Base-by-base conservation (phyloP, 1,140 invertebrate species). In the Nasonia longicornis region DNA sequence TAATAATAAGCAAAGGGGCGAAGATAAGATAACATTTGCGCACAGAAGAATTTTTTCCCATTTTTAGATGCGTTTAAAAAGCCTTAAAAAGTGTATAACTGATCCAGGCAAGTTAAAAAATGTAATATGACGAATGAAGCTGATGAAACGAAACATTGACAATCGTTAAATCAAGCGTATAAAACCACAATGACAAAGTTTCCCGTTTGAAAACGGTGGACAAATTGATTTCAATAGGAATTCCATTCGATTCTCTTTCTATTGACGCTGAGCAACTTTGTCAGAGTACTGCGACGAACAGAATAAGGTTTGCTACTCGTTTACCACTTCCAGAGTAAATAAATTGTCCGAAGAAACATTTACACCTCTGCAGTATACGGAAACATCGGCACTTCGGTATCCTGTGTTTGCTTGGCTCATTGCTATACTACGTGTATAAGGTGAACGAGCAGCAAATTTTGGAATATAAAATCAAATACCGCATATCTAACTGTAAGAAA, bases 31-130 rank as follows among this genome's bases (percentile, higher is more conserved):
- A 14, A 42, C 38, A 64, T 22, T 38, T 4, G 7, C 58, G 52
- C 1, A 58, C 14, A 58, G 16, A 58, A 77, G 67, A 29, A 16
- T 2, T 69, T 14, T 20, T n/a, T 6, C 1, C 22, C 26, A 14
- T 48, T 45, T 48, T 42, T 69, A 29, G 66, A 76, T 64, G 42
- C 16, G n/a, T 42, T 76, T 42, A 66, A 76, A 35, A 3, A 66
- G 74, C 63, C 35, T 76, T 64, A 22, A 64, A 74, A 74, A 1
- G 14, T 29, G 31, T 48, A 35, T 20, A 63, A 66, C 52, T 20
- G 16, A n/a, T 7, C 16, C 20, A 58, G 7, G 4, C 16, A 67
- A 29, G 10, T 26, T 0, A 11, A 77, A 26, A 16, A 66, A 16
- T n/a, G 11, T n/a, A 66, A 26, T 66, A 29, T 4, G 16, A 66